Evolutionary conservation across 37 sponge, comb jelly and placozoan species (phyloP).

Genomic region (Agelas oroides): DNA sequence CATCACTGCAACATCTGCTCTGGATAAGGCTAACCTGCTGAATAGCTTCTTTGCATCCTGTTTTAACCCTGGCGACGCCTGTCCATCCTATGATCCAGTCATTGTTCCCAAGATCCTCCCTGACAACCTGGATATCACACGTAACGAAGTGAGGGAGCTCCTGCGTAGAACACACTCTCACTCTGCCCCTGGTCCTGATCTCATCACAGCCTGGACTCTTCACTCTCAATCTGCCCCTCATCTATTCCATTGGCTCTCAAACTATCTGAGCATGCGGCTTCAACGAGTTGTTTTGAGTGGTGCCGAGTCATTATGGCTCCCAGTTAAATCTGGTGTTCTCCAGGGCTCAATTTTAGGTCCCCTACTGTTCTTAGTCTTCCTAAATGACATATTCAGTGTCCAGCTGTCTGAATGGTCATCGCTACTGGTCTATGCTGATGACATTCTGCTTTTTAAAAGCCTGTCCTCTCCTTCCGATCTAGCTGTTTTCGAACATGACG

Average conservation of each 20-base stretch:
- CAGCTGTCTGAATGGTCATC: not conserved
- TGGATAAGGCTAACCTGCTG: conserved; percentile 28
- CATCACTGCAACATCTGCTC: conserved; percentile 19
- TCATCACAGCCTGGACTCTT: not conserved
- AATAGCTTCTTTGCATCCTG: conserved; percentile 31
- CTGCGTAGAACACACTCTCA: not conserved
- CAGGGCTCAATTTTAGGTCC: conserved; percentile 9
- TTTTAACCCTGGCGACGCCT: not conserved
- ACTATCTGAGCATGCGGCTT: not conserved
- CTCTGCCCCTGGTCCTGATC: not conserved
- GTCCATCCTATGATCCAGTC: not conserved
- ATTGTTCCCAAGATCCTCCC: not conserved
- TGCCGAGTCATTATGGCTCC: not conserved
- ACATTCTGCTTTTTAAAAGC: not conserved
- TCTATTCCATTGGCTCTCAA: not conserved
- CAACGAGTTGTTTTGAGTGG: conserved; percentile 4
- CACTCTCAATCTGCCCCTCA: not conserved
- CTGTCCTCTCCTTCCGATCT: not conserved
- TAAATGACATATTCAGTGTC: not conserved
- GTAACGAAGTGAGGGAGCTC: not conserved
- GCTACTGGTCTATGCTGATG: not conserved
- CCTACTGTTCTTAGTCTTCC: not conserved
- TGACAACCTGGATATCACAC: not conserved
- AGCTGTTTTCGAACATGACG: not conserved
- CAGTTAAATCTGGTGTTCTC: not conserved